Conservation (phyloP, 2,888 invertebrate species). For the Heliconius cydno region DNA sequence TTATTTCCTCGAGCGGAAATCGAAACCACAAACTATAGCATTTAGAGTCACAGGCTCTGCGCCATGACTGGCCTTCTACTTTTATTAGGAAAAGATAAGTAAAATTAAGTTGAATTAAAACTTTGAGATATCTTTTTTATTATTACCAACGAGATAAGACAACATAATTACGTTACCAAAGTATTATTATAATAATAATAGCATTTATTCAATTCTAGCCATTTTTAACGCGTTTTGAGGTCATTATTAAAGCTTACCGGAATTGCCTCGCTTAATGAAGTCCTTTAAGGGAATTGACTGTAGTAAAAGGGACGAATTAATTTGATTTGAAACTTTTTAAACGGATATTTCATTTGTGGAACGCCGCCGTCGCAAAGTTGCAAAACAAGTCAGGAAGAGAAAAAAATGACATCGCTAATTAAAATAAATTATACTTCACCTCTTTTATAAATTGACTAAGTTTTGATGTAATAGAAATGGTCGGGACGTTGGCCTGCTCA, state of each 20-base stretch:
- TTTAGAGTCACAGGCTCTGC: no score
- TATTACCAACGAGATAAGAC: constrained; percentile 1
- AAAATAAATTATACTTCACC: constrained; percentile 76
- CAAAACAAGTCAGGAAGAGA: constrained; percentile 72
- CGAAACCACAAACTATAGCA: no score
- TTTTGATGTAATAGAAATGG: constrained; percentile 16
- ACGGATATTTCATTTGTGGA: constrained; percentile 76
- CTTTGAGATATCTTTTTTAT: not conserved
- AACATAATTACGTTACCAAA: not conserved
- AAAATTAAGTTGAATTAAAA: no score
- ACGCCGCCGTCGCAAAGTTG: constrained; percentile 66
- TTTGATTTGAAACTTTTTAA: constrained; percentile 80
- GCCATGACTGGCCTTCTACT: no score
- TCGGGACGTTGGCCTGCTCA: not conserved
- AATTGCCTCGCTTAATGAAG: constrained; percentile 80
- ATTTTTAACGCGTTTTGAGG: constrained; percentile 77
- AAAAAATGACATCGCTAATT: constrained; percentile 72
- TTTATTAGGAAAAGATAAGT: not conserved
- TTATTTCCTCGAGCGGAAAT: no score
- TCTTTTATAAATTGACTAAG: constrained; percentile 59
- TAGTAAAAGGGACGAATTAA: constrained; percentile 68
- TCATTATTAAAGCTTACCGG: constrained; percentile 80
- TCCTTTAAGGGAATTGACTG: constrained; percentile 75
- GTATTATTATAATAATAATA: constrained; percentile 18
- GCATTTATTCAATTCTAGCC: constrained; percentile 73